Percentiles rank a stretch among this genome's conserved stretches.
Evolutionary conservation across 2,113 vertebrate species (phyloP).

Genomic region (Prionailurus bengalensis): DNA sequence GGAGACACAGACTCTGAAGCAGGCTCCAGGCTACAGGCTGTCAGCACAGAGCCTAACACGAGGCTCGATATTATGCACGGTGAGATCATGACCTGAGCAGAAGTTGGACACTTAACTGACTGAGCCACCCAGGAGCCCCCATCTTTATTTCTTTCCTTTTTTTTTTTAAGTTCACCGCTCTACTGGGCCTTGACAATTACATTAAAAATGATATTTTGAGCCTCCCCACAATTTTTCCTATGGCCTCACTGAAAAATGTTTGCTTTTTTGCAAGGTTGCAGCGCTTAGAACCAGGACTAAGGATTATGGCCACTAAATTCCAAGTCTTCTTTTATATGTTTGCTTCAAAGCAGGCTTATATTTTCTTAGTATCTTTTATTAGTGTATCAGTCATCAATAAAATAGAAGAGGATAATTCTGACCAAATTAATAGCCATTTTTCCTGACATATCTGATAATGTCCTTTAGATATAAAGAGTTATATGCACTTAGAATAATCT

Average conservation of each 20-base stretch:
- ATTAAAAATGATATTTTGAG: constrained; percentile 3
- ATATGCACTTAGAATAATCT: constrained; percentile 60
- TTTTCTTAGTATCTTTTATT: constrained; percentile 54
- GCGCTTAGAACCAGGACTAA: background rate
- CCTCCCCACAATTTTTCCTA: background rate
- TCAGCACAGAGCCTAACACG: too few species aligned
- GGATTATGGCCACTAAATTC: constrained; percentile 5
- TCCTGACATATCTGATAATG: constrained; percentile 20
- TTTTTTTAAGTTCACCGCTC: background rate
- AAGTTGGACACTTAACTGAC: too few species aligned
- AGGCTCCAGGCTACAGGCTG: too few species aligned
- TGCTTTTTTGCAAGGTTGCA: background rate
- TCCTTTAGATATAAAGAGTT: background rate
- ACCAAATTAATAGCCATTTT: constrained; percentile 45
- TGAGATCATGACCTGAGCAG: too few species aligned
- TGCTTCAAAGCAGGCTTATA: constrained; percentile 55
- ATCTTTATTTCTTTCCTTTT: background rate
- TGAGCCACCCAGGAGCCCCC: too few species aligned
- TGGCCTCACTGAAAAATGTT: background rate
- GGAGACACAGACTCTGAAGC: too few species aligned
- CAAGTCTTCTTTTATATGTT: background rate
- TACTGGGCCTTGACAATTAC: background rate
- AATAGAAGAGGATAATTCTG: constrained; percentile 33
- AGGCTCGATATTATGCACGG: too few species aligned
- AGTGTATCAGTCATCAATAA: constrained; percentile 29